These are phyloP conservation scores for Muschampia plurimacula DNA, from an alignment of 2,888 invertebrate species.

Conservation along the genomic window DNA sequence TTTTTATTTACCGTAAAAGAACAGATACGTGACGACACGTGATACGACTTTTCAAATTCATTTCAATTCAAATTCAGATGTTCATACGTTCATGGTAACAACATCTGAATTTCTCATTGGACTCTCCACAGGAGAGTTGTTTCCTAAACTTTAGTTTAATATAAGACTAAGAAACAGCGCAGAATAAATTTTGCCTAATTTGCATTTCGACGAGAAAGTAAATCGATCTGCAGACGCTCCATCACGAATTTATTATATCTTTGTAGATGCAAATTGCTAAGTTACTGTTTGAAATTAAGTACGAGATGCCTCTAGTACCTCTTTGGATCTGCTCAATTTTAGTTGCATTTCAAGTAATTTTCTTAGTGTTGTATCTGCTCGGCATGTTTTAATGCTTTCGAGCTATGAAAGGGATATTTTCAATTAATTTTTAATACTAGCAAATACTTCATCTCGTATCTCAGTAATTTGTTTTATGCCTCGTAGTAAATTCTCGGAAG, in stretches of 20 bases:
- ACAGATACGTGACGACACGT: no score
- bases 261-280: constrained; percentile 37
- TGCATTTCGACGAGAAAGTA: constrained; percentile 33
- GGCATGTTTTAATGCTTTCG: no score
- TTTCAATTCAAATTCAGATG: no score
- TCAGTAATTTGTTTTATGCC: no score
- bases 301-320: constrained; percentile 28
- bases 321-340: constrained; percentile 10
- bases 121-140: neutral
- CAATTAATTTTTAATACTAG: no score
- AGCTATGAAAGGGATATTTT: no score
- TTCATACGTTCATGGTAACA: no score
- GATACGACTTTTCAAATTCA: no score
- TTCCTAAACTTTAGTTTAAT: constrained; percentile 20
- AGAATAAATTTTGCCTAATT: constrained; percentile 36
- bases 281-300: constrained; percentile 37
- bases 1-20: no score
- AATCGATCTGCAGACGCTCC: constrained; percentile 33
- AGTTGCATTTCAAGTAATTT: constrained; percentile 23
- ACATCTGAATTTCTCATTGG: neutral
- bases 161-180: constrained; percentile 29
- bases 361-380: no score
- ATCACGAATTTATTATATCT: constrained; percentile 36
- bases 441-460: no score
- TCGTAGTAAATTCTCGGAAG: no score